Percentiles rank a stretch among this genome's conserved stretches.
phyloP scores from a whole-genome alignment of 1,140 invertebrate species.

The Macrocentrus cingulum region DNA sequence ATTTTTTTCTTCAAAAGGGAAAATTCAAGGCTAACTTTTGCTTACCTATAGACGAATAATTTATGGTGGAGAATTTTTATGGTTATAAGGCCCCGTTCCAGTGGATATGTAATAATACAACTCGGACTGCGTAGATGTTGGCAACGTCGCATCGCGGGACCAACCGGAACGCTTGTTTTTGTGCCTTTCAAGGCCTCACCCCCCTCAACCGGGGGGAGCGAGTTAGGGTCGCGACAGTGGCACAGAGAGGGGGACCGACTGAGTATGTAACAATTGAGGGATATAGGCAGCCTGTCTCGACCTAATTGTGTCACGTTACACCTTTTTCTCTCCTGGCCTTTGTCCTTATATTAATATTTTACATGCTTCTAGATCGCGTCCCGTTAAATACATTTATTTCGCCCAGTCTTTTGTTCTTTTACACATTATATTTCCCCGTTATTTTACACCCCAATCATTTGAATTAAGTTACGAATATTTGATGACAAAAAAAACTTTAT shows the following conservation, averaged over 20 bases:
- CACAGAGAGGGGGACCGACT: slow-evolving; percentile 19
- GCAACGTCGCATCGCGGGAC: slow-evolving; percentile 26
- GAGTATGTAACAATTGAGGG: slow-evolving; percentile 33
- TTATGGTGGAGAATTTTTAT: slow-evolving; percentile 17
- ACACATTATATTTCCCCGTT: too few relatives aligned
- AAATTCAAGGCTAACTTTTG: neutral
- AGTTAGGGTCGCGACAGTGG: slow-evolving; percentile 12
- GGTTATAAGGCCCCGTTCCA: neutral
- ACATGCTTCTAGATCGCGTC: neutral
- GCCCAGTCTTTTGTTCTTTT: too few relatives aligned
- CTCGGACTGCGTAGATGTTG: neutral
- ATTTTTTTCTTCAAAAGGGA: neutral
- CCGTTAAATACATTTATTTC: too few relatives aligned
- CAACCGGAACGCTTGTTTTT: slow-evolving; percentile 38
- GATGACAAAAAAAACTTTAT: too few relatives aligned
- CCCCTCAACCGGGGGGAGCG: slow-evolving; percentile 29
- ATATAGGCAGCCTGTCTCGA: slow-evolving; percentile 31
- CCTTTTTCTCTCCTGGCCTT: slow-evolving; percentile 13
- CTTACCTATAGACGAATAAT: slow-evolving; percentile 2
- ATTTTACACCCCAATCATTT: too few relatives aligned
- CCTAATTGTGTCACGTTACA: slow-evolving; percentile 42
- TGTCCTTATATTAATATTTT: slow-evolving; percentile 3
- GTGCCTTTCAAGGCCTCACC: slow-evolving; percentile 43
- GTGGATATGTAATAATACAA: neutral
- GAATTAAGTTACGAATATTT: too few relatives aligned